These are phyloP conservation scores for Branchellion lobata DNA, from an alignment of 2,888 invertebrate genomes.

Conservation along the genomic window DNA sequence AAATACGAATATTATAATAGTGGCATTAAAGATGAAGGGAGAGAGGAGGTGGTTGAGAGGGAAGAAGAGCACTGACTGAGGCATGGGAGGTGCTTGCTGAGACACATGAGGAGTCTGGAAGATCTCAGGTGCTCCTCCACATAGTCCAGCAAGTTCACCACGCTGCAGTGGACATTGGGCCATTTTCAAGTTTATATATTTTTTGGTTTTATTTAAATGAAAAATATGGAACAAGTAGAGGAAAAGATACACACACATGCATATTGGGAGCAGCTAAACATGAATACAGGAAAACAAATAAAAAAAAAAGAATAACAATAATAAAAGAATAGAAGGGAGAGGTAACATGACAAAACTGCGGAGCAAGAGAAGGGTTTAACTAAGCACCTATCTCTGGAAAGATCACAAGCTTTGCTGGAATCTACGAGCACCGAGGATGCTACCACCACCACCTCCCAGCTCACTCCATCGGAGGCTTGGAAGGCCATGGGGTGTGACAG, in stretches of 20 bases:
- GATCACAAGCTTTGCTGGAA: background rate
- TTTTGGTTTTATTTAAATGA: too few species aligned
- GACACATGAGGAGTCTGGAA: background rate
- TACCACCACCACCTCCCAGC: background rate
- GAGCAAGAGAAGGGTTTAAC: too few species aligned
- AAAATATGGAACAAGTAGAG: too few species aligned
- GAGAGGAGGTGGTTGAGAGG: background rate
- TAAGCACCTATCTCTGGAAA: constrained; percentile 3
- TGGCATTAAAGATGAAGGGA: too few species aligned
- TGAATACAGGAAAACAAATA: too few species aligned
- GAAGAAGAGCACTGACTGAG: background rate
- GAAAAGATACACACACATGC: too few species aligned
- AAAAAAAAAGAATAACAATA: too few species aligned
- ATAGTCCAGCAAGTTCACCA: background rate
- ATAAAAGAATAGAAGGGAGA: too few species aligned
- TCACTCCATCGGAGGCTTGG: background rate
- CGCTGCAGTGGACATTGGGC: background rate
- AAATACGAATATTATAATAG: too few species aligned
- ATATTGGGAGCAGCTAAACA: too few species aligned
- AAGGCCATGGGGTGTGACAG: background rate
- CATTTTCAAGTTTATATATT: background rate
- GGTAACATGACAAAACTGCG: too few species aligned
- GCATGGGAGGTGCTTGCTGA: background rate
- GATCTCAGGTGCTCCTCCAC: background rate
- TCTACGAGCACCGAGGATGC: background rate